Conservation (phyloP, 2,797 vertebrate species). For the Arremon brunneinucha region DNA sequence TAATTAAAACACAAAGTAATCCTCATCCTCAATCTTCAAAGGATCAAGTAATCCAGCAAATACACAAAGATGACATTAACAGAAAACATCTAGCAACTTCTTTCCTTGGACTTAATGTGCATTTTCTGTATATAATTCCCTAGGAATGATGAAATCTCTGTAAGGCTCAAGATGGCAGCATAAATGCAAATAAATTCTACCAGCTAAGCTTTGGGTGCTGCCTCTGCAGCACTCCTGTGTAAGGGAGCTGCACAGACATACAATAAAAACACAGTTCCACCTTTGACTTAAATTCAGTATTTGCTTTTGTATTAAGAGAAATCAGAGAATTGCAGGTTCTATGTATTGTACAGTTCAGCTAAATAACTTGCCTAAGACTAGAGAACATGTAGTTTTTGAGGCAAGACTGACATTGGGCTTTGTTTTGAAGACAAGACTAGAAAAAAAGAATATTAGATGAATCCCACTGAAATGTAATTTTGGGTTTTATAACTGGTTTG, state of each 20-base stretch:
- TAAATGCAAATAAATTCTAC: background rate
- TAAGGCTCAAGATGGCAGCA: background rate
- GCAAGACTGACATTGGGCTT: background rate
- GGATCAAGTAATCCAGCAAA: background rate
- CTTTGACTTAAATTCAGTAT: background rate
- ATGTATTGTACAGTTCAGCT: background rate
- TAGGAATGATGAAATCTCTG: background rate
- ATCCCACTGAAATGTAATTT: background rate
- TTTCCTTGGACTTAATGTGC: background rate
- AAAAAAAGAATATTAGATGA: background rate
- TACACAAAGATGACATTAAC: background rate
- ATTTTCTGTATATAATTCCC: background rate
- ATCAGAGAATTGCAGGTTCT: accelerated
- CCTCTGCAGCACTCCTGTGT: background rate
- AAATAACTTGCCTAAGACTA: background rate
- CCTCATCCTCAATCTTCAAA: background rate
- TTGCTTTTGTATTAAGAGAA: background rate
- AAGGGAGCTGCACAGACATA: accelerated
- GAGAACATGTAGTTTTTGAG: accelerated
- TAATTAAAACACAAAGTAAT: background rate
- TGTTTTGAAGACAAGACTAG: background rate
- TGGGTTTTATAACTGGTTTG: background rate
- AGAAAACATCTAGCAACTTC: background rate
- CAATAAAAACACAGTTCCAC: background rate
- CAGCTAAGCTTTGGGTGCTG: background rate